These are phyloP conservation scores for Petrocephalus schoutedeni DNA, from an alignment of 2,797 vertebrate genomes.

Conservation along the genomic window DNA sequence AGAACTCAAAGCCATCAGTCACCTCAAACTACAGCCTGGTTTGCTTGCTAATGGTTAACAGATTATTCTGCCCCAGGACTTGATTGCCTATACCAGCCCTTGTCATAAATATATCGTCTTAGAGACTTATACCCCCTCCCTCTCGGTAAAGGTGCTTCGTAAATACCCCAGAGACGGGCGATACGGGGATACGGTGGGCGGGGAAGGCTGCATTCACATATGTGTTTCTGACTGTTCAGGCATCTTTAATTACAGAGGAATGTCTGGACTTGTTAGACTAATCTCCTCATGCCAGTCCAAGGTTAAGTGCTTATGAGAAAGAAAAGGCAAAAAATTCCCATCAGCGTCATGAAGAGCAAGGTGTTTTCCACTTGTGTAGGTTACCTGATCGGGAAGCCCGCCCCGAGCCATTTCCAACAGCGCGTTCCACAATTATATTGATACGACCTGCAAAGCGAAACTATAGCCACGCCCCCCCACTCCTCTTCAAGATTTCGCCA, in stretches of 20 bases:
- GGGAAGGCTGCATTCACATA: slow-evolving; percentile 49
- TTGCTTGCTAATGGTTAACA: not conserved
- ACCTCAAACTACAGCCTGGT: not conserved
- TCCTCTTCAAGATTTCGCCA: not conserved
- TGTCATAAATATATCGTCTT: not conserved
- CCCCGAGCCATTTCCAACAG: slow-evolving; percentile 27
- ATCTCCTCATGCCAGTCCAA: slow-evolving; percentile 61
- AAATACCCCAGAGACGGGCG: not conserved
- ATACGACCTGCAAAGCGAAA: slow-evolving; percentile 31
- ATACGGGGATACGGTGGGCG: slow-evolving; percentile 24
- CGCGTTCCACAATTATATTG: slow-evolving; percentile 32
- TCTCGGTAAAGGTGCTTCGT: not conserved
- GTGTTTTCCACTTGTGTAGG: slow-evolving; percentile 26
- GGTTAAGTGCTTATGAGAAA: slow-evolving; percentile 50
- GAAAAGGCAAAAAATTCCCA: slow-evolving; percentile 44
- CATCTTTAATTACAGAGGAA: slow-evolving; percentile 68
- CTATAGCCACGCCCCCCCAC: not conserved
- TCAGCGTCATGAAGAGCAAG: slow-evolving; percentile 39
- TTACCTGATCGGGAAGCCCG: slow-evolving; percentile 37
- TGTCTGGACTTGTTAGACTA: slow-evolving; percentile 57
- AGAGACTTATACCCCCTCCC: not conserved
- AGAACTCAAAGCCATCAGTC: not conserved
- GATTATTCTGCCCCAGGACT: not conserved
- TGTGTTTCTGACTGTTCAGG: slow-evolving; percentile 55
- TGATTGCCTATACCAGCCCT: not conserved